Base-by-base conservation (phyloP, 2,888 invertebrate genomes). In the Orthosia gracilis region DNA sequence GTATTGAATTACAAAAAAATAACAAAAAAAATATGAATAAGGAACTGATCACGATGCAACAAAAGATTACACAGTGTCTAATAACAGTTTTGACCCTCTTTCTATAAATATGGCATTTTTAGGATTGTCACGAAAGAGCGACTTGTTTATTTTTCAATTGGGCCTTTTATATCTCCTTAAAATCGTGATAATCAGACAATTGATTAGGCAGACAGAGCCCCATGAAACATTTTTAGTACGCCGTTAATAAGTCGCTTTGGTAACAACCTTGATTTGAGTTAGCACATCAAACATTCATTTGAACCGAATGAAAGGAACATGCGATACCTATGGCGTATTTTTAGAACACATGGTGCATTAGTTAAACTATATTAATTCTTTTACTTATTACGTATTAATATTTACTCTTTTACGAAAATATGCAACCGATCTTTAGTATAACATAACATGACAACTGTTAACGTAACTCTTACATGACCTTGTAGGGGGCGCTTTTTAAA, bases 251-350 rank as follows among this genome's bases (percentile, higher is more conserved):
- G 84, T 82, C 82, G 86, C 87, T 87, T 88, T 76, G 79, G 82
- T 87, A 86, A 87, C 85, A 89, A 87, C 86, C 85, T 89, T 87
- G 81, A 84, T 80, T 80, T 85, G 72, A 80, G 84, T 86, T 85
- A 83, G 84, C 84, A 83, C 73, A 72, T 87, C 71, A 71, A 87
- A 87, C 84, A 84, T 86, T 84, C 81, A 85, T 85, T 87, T 81
- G 82, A 88, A 89, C 87, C 86, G 88, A 81, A 90, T 82, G 83
- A 82, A 77, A 92, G 89, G 89, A 92, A 91, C 90, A 89, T 85
- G 76, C 68, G 74, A 88, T 80, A 85, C 87, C 86, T 84, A 89
- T 78, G 83, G 85, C 88, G 86, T 86, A 83, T 72, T 63, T 82
- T 71, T 73, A 70, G 76, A 83, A 80, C 64, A 82, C 73, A 81